Base-by-base conservation (phyloP, 2,113 vertebrate species). In the Pterophyllum scalare region DNA sequence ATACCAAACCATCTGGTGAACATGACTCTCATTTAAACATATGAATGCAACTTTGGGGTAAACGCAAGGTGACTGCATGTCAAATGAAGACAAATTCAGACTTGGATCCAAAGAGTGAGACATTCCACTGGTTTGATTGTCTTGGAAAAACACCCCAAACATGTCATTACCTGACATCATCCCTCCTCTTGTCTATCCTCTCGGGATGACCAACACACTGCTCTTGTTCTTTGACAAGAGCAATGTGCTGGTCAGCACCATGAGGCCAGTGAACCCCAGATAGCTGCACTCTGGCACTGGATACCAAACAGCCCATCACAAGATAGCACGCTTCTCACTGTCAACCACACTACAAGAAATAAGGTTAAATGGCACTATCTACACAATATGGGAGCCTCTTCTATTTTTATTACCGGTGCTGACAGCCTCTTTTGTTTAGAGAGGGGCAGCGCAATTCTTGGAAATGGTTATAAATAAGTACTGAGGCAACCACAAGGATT, bases 351-450 rank as follows among this genome's bases (percentile, higher is more conserved):
- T 58, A 35, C 76, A 17, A 91, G 86, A 95, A 94, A 94, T 93
- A 54, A 94, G 94, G 93, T 94, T 94, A 93, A 94, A 94, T 93
- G 87, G 86, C 90, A 89, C 89, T 94, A 94, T 93, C 92, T 94
- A 49, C 81, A 90, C 89, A 90, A 88, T 83, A 88, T 64, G 72
- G 91, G 89, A 91, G 90, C 82, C 90, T 92, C 89, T 88, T 93
- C 94, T 94, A 94, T 94, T 94, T 94, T 90, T 94, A 94, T 93
- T 94, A 92, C 83, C 38, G 10, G 91, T 43, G 91, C 81, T 91
- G 92, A 95, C 92, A 95, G 89, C 84, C 80, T 83, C 75, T 87
- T 84, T 92, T 92, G 90, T 84, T 82, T 84, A 57, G 65, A 86
- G 81, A 84, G 89, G 80, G 83, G 76, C 65, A 64, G 77, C n/a